Evolutionary conservation across 2,113 vertebrate genomes (phyloP), one percentile per base, ranked within the genome.

Genomic region (Andinoacara biseriatus): DNA sequence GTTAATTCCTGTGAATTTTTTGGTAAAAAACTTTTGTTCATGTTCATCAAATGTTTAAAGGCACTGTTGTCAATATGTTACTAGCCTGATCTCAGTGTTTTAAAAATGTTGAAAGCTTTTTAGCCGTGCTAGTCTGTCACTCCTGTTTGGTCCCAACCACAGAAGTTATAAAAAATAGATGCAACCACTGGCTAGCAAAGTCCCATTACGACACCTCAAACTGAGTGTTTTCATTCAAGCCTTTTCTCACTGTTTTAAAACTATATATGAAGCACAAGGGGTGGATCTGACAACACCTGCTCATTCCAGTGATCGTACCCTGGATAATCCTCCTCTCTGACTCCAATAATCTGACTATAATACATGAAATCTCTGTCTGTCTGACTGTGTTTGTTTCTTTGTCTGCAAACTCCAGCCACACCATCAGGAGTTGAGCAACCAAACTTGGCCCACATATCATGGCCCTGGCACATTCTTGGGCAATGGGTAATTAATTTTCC

Each of bases 301-400:
- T 72, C 65, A 72, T 52, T 72, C 65, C 65, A 20, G 43, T 72
- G 24, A 72, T 31, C 46, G 1, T 72, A 2, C 11, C 43, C 65
- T 52, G 26, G 26, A 72, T 72, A 31, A 52, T 52, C 46, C 26
- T 72, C 46, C 46, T 72, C 43, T 52, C 26, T 1, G 18, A 14
- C 65, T 52, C 65, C 29, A 26, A 46, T 69, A 69, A 69, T 69
- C 65, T 69, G 65, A 49, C 43, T 69, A 20, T 69, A 69, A 69
- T 49, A 69, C 65, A 13, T 43, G 49, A 29, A 29, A 24, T 69
- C 43, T 69, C 5, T 49, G 40, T 20, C 65, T 69, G 65, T 29
- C 65, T 49, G 65, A 49, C 24, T 49, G 43, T 69, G 24, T 69
- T 69, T 69, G 65, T 69, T 49, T 49, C 43, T 4, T 49, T 49